A percentile compares a stretch with the other conserved stretches of the same genome.
Conservation (phyloP, 2,888 invertebrate species). For the Cheilosia urbana region DNA sequence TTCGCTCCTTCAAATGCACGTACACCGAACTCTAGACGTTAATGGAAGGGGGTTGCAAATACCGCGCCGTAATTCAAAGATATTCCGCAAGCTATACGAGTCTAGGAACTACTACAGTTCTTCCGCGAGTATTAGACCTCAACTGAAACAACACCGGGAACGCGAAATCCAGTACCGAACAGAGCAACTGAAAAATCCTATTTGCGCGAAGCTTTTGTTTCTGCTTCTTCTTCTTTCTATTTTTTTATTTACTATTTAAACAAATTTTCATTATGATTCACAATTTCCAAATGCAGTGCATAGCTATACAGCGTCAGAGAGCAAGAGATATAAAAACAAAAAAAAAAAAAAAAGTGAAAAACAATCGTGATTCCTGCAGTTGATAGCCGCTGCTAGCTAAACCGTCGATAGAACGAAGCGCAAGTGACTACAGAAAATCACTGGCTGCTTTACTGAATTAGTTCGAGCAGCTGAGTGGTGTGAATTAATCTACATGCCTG, state of each 20-base stretch:
- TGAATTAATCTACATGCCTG: background rate
- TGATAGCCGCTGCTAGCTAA: slow-evolving; percentile 27
- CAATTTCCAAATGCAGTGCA: slow-evolving; percentile 13
- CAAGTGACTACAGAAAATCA: slow-evolving; percentile 42
- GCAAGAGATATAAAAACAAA: slow-evolving; percentile 1
- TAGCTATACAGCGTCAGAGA: background rate
- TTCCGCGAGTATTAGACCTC: slow-evolving; percentile 53
- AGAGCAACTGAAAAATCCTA: slow-evolving; percentile 4
- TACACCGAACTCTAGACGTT: slow-evolving; percentile 20
- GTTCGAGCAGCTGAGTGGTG: slow-evolving; percentile 1
- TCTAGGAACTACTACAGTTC: slow-evolving; percentile 19
- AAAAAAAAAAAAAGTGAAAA: slow-evolving; percentile 21
- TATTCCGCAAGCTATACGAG: slow-evolving; percentile 21
- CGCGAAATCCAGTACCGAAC: slow-evolving; percentile 50
- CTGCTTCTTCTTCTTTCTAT: background rate
- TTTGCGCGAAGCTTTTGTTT: slow-evolving; percentile 54
- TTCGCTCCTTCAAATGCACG: slow-evolving; percentile 28
- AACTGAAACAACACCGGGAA: slow-evolving; percentile 41
- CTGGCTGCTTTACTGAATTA: slow-evolving; percentile 4
- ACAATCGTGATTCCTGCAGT: slow-evolving; percentile 26
- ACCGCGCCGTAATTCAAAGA: slow-evolving; percentile 36
- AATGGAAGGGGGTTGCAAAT: background rate
- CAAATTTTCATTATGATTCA: slow-evolving; percentile 28
- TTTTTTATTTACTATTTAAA: slow-evolving; percentile 29
- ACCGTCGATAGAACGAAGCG: slow-evolving; percentile 35